phyloP scores from a whole-genome alignment of 2,797 vertebrate genomes.

The Halcyon chelicuti region DNA sequence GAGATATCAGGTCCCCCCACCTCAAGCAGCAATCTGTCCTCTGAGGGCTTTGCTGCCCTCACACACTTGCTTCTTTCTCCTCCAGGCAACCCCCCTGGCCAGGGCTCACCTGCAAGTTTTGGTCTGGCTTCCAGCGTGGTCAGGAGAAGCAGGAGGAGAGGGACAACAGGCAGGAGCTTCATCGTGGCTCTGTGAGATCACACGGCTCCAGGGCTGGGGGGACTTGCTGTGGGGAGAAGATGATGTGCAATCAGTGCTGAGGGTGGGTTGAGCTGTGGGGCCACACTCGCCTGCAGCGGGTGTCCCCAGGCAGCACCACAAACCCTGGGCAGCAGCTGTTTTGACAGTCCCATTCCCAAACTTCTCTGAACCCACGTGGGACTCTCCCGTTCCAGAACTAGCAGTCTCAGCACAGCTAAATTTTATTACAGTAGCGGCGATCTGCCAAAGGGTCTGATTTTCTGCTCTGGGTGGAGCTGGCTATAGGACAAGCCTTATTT shows the following conservation, averaged over 20 bases:
- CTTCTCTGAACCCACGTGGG: neutral
- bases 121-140: conserved; percentile 78
- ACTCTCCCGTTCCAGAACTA: neutral
- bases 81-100: neutral
- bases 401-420: conserved; percentile 3
- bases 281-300: neutral
- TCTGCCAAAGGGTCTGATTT: conserved; percentile 56
- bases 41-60: fast-evolving
- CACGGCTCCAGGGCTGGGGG: neutral
- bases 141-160: conserved; percentile 78
- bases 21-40: neutral
- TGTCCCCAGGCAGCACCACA: neutral
- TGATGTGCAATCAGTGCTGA: neutral
- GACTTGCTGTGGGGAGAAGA: conserved; percentile 27
- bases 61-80: neutral
- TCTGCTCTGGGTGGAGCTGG: conserved; percentile 55
- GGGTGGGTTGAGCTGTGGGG: neutral
- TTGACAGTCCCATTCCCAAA: neutral
- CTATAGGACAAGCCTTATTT: conserved; percentile 27
- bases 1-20: neutral
- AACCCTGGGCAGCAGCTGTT: neutral
- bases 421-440: neutral
- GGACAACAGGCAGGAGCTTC: conserved; percentile 62
- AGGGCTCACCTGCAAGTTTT: conserved; percentile 74
- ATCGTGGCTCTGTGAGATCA: conserved; percentile 47